These are phyloP conservation scores for Orthosia cruda DNA, from an alignment of 2,888 invertebrate species.

Conservation along the genomic window DNA sequence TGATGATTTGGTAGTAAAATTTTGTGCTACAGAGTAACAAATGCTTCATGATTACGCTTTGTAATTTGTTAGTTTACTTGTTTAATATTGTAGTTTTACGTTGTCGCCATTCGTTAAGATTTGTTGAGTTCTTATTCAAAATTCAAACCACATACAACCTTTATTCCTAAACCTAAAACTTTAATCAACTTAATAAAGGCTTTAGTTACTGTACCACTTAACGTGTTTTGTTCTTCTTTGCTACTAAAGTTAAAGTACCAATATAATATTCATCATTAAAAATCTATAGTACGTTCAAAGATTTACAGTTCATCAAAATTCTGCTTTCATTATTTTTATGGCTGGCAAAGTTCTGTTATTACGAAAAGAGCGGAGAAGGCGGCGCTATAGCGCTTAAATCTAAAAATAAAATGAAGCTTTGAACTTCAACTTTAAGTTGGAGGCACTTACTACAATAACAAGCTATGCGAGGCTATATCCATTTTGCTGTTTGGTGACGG, in stretches of 20 bases:
- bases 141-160: conserved; percentile 25
- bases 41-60: conserved; percentile 15
- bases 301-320: conserved; percentile 49
- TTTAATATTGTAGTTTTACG: conserved; percentile 15
- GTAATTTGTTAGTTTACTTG: conserved; percentile 23
- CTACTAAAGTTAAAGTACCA: conserved; percentile 12
- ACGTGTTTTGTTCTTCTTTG: conserved; percentile 20
- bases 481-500: conserved; percentile 44
- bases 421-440: conserved; percentile 68
- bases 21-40: conserved; percentile 24
- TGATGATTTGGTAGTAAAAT: conserved; percentile 23
- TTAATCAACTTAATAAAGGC: conserved; percentile 1
- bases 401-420: conserved; percentile 67
- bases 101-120: neutral
- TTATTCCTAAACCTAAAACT: conserved; percentile 16
- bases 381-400: conserved; percentile 50
- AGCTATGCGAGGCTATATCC: conserved; percentile 66
- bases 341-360: conserved; percentile 57
- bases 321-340: conserved; percentile 31
- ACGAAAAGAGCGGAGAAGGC: conserved; percentile 33
- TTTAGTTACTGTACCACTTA: conserved; percentile 24
- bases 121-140: conserved; percentile 4
- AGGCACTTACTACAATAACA: conserved; percentile 71
- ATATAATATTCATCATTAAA: conserved; percentile 41
- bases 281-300: conserved; percentile 24